Evolutionary conservation across 2,797 vertebrate species (phyloP), one percentile per base, ranked within the genome.

Genomic region (Meda fulgida): DNA sequence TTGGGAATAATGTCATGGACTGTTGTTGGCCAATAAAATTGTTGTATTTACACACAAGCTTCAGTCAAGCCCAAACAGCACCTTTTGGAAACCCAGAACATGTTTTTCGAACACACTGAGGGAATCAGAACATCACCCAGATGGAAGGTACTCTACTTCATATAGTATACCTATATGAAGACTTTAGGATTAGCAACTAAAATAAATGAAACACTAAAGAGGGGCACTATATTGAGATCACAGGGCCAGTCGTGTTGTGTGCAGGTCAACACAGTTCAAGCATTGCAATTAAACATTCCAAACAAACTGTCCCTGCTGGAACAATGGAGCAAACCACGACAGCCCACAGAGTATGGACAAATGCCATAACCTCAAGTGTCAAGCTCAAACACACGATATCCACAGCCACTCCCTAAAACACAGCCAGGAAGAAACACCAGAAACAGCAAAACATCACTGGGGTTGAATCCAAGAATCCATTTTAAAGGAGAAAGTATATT

Each of bases 291-390:
- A 76, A 76, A 55, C 51, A 34, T 34, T 38, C 11, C 7, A 76
- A 58, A 76, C 51, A 76, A 55, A 58, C 31, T 76, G 31, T 53
- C 29, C 71, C 71, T 76, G 34, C 34, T 23, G 31, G 13, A 76
- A 51, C 18, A 75, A 75, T 34, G 51, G 36, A 76, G 13, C 73
- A 36, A 55, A 55, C 48, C 48, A 76, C 2, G 21, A 55, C 73
- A n/a, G 21, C 73, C 31, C 51, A 38, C 48, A 55, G 51, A 55
- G 31, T 23, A 58, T 55, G 51, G 21, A 58, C 31, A n/a, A 76
- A 76, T 36, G 51, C 51, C 51, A 76, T 53, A 36, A n/a, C 73
- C 31, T 58, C 31, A n/a, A 55, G 51, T 23, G 31, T 23, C 48
- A 55, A 53, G 53, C 73, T 36, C 48, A 76, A 75, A 76, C 48